phyloP scores from a whole-genome alignment of 2,888 invertebrate species.

The Ectobius pallidus region DNA sequence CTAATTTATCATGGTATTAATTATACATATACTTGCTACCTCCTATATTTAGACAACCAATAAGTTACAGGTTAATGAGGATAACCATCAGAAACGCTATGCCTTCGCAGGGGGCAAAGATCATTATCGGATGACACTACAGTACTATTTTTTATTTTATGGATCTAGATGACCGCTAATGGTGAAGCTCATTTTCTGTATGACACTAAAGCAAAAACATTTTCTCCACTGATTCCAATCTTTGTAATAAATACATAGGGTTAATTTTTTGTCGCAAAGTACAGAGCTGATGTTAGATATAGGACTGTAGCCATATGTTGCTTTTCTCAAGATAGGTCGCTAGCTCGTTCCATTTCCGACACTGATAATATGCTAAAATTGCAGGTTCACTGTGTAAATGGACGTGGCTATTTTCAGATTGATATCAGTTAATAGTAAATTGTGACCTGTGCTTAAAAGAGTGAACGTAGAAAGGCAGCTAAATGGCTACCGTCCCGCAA shows the following conservation, averaged over 20 bases:
- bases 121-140: neutral
- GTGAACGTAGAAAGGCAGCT: too few relatives aligned
- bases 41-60: neutral
- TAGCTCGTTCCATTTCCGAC: too few relatives aligned
- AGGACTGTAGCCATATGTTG: too few relatives aligned
- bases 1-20: constrained; percentile 27
- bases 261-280: neutral
- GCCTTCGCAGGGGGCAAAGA: neutral
- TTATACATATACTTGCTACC: constrained; percentile 3
- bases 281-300: too few relatives aligned
- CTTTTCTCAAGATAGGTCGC: too few relatives aligned
- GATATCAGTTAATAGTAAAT: too few relatives aligned
- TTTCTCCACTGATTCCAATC: constrained; percentile 7
- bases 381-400: too few relatives aligned
- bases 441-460: too few relatives aligned
- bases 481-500: too few relatives aligned
- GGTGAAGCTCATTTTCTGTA: neutral
- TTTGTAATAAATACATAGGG: constrained; percentile 6
- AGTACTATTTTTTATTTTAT: neutral
- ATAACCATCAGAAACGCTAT: constrained; percentile 5
- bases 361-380: too few relatives aligned
- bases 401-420: too few relatives aligned
- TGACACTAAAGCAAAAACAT: neutral
- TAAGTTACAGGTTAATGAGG: constrained; percentile 7
- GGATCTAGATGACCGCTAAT: constrained; percentile 5